These are phyloP conservation scores for Peromyscus melanophrys DNA, from an alignment of 2,797 vertebrate species.

Conservation along the genomic window DNA sequence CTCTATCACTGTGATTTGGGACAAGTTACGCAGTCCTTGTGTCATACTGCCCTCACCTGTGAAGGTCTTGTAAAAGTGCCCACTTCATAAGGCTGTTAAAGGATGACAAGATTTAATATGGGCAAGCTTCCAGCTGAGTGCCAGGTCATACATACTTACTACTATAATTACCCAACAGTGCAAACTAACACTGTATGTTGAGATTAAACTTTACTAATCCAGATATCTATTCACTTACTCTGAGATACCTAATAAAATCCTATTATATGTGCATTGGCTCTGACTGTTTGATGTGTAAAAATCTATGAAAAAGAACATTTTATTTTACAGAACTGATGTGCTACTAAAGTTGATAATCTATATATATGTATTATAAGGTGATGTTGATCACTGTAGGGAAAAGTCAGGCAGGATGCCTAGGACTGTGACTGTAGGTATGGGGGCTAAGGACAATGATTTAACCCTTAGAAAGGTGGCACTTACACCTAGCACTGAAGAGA, in stretches of 20 bases:
- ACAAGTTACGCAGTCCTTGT: neutral
- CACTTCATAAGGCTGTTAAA: neutral
- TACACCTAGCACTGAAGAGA: neutral
- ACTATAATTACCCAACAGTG: neutral
- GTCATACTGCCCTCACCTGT: neutral
- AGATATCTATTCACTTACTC: conserved; percentile 30
- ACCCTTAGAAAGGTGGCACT: neutral
- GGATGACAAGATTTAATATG: neutral
- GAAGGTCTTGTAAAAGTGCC: neutral
- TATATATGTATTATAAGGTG: neutral
- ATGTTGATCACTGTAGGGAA: neutral
- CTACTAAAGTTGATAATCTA: neutral
- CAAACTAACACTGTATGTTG: neutral
- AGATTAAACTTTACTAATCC: conserved; percentile 43
- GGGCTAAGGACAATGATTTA: neutral
- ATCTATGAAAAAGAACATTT: conserved; percentile 16
- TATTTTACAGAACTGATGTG: neutral
- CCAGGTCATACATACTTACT: neutral
- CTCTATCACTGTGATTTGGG: neutral
- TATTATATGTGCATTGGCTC: neutral
- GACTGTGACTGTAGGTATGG: neutral
- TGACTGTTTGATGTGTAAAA: neutral
- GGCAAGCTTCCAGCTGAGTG: neutral
- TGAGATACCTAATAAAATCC: conserved; percentile 18
- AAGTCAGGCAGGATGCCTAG: neutral